These are phyloP conservation scores for Diglossa cyanea DNA, from an alignment of 2,797 vertebrate genomes.

Conservation along the genomic window DNA sequence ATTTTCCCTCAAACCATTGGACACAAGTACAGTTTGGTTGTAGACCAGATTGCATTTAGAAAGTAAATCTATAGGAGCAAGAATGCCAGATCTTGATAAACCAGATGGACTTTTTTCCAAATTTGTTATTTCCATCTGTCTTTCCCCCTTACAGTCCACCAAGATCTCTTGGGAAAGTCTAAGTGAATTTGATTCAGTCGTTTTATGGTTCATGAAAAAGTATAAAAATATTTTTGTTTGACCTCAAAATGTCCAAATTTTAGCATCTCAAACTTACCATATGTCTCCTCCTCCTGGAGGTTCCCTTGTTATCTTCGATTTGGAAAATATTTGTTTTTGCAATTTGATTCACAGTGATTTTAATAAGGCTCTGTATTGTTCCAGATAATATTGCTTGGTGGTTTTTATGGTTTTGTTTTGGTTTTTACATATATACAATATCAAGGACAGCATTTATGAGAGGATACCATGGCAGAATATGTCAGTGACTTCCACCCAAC, in stretches of 20 bases:
- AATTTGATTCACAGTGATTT: conserved; percentile 47
- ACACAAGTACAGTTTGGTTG: not conserved
- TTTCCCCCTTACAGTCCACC: not conserved
- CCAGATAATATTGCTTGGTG: not conserved
- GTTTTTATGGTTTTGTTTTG: rapidly evolving
- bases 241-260: conserved; percentile 45
- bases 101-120: not conserved
- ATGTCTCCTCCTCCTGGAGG: not conserved
- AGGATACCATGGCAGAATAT: not conserved
- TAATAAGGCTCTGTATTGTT: conserved; percentile 33
- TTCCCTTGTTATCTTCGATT: not conserved
- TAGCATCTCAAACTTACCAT: not conserved
- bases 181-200: not conserved
- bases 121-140: conserved; percentile 1
- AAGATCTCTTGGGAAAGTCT: not conserved
- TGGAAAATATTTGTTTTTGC: conserved; percentile 36
- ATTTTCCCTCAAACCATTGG: not conserved
- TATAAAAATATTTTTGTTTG: not conserved
- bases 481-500: conserved; percentile 38
- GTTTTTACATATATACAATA: not conserved
- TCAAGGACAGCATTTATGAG: conserved; percentile 7
- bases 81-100: not conserved
- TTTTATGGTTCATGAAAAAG: not conserved
- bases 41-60: not conserved
- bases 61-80: not conserved